A percentile compares a stretch with the other conserved stretches of the same genome.
These are phyloP conservation scores for Cheilosia soror DNA, from an alignment of 2,888 invertebrate species.

Conservation along the genomic window DNA sequence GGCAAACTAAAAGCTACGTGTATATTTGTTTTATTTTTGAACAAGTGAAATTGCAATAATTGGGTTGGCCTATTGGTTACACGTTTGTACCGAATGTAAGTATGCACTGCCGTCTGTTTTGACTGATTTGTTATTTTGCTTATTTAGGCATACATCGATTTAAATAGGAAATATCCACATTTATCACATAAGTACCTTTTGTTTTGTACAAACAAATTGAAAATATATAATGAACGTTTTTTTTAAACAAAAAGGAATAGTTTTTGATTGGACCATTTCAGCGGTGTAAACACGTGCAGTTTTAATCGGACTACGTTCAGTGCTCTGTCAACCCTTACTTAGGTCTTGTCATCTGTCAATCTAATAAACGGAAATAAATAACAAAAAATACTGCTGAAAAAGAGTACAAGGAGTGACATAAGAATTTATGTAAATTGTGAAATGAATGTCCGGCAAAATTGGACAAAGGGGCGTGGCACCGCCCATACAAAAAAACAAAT, in stretches of 20 bases:
- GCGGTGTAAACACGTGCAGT: too few species aligned
- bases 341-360: too few species aligned
- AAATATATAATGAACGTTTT: background rate
- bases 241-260: background rate
- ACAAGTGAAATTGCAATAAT: background rate
- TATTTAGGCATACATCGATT: background rate
- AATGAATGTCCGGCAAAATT: too few species aligned
- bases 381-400: too few species aligned
- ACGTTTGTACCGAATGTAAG: slow-evolving; percentile 22
- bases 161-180: background rate
- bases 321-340: too few species aligned
- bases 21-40: slow-evolving; percentile 59
- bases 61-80: slow-evolving; percentile 4
- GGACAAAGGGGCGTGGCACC: too few species aligned
- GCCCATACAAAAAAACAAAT: too few species aligned
- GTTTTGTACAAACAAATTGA: background rate
- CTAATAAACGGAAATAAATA: too few species aligned
- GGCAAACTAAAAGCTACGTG: slow-evolving; percentile 55
- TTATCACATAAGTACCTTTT: slow-evolving; percentile 1
- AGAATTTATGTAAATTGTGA: too few species aligned
- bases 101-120: slow-evolving; percentile 31
- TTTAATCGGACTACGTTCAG: too few species aligned
- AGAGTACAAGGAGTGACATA: too few species aligned
- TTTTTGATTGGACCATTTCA: background rate
- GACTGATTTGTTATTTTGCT: slow-evolving; percentile 11